A percentile compares a stretch with the other conserved stretches of the same genome.
Evolutionary conservation across 2,113 vertebrate species (phyloP).

Genomic region (Salminus brasiliensis): DNA sequence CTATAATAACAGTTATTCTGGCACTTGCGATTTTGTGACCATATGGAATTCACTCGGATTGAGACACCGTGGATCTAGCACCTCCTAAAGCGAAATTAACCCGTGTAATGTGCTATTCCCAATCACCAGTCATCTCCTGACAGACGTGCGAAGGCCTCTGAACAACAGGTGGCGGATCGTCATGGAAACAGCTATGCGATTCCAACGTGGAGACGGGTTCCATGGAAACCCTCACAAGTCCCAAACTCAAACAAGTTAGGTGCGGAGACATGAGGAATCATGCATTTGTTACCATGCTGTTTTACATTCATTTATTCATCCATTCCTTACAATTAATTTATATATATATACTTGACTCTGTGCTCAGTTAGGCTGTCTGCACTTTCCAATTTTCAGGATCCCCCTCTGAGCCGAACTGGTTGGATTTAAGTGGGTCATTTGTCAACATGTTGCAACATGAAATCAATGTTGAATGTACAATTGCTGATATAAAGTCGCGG

Average conservation of each 20-base stretch:
- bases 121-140: conserved; percentile 60
- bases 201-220: conserved; percentile 63
- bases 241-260: conserved; percentile 25
- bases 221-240: conserved; percentile 59
- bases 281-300: not conserved
- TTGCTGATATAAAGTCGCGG: conserved; percentile 2
- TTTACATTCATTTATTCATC: not conserved
- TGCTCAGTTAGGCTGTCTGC: not conserved
- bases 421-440: conserved; percentile 25
- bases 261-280: conserved; percentile 8
- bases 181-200: conserved; percentile 57
- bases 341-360: conserved; percentile 15
- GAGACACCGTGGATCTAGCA: not conserved
- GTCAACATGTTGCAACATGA: conserved; percentile 35
- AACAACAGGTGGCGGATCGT: conserved; percentile 75
- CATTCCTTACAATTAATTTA: not conserved
- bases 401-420: conserved; percentile 15
- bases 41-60: conserved; percentile 11
- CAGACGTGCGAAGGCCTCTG: conserved; percentile 67
- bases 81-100: conserved; percentile 64
- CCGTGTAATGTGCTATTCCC: conserved; percentile 54
- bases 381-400: not conserved
- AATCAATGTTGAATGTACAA: conserved; percentile 18
- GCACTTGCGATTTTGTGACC: not conserved
- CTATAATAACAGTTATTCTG: not conserved